Evolutionary conservation across 2,113 vertebrate species (phyloP).

Genomic region (Hydrolagus affinis): DNA sequence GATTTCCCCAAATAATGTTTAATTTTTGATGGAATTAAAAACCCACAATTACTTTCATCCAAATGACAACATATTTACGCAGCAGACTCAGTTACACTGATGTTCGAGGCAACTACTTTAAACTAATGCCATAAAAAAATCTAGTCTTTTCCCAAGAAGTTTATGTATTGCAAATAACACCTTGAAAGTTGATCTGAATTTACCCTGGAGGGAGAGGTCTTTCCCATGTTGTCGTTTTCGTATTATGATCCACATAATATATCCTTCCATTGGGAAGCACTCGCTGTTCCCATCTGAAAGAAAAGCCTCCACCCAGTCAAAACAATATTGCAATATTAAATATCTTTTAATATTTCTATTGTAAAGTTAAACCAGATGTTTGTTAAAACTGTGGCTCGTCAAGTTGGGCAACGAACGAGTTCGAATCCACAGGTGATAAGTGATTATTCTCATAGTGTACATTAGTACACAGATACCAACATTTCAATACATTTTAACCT

Average conservation of each 20-base stretch:
- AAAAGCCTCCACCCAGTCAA: constrained; percentile 25
- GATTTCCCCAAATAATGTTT: too few species aligned
- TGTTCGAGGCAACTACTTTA: not conserved
- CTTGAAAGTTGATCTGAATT: constrained; percentile 35
- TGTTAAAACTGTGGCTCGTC: not conserved
- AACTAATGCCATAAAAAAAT: not conserved
- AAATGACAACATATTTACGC: too few species aligned
- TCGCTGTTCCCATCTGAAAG: constrained; percentile 85
- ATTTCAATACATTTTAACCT: not conserved
- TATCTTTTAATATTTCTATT: not conserved
- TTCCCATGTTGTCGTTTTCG: constrained; percentile 97
- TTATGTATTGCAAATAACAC: not conserved
- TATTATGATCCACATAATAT: constrained; percentile 97
- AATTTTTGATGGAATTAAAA: too few species aligned
- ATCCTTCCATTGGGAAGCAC: constrained; percentile 86
- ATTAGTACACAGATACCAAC: not conserved
- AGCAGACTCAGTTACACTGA: too few species aligned
- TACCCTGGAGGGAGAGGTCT: constrained; percentile 90
- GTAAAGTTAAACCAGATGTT: not conserved
- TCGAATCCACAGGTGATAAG: not conserved
- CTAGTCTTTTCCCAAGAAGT: not conserved
- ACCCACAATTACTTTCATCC: too few species aligned
- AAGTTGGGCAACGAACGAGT: not conserved
- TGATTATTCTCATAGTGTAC: not conserved
- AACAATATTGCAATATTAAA: not conserved